A percentile compares a stretch with the other conserved stretches of the same genome.
These are phyloP conservation scores for Drosophila paracracens DNA, from an alignment of 2,888 invertebrate species.

Conservation along the genomic window DNA sequence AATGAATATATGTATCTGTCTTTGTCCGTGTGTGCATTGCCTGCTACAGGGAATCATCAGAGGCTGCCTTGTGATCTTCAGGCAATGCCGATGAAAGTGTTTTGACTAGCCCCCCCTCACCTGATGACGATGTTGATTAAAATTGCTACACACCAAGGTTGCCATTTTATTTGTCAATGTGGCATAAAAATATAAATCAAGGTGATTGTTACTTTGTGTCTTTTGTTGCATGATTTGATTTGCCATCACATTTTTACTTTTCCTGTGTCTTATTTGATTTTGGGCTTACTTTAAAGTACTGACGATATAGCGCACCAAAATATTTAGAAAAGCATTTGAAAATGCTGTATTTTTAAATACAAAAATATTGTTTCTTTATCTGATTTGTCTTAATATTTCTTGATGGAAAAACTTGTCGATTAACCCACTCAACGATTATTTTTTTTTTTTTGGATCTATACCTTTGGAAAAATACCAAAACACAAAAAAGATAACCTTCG, in stretches of 20 bases:
- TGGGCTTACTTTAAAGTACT: background rate
- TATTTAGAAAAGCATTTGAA: background rate
- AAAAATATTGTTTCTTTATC: background rate
- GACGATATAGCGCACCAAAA: background rate
- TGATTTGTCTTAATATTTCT: background rate
- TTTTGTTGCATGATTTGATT: slow-evolving; percentile 43
- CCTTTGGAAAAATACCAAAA: slow-evolving; percentile 20
- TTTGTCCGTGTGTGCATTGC: slow-evolving; percentile 30
- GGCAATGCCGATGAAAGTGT: slow-evolving; percentile 74
- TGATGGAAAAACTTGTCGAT: slow-evolving; percentile 38
- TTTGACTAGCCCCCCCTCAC: slow-evolving; percentile 31
- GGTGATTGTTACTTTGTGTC: slow-evolving; percentile 49
- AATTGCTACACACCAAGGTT: slow-evolving; percentile 63
- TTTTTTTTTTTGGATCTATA: slow-evolving; percentile 10
- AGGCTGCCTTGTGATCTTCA: slow-evolving; percentile 69
- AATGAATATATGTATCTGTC: slow-evolving; percentile 6
- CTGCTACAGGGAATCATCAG: slow-evolving; percentile 36
- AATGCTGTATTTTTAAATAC: background rate
- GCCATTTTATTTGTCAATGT: slow-evolving; percentile 62
- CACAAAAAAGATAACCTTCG: slow-evolving; percentile 59
- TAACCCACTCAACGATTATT: slow-evolving; percentile 28
- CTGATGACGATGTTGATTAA: slow-evolving; percentile 64
- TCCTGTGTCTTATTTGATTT: background rate
- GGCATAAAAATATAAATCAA: slow-evolving; percentile 65
- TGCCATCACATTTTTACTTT: slow-evolving; percentile 36